phyloP scores from a whole-genome alignment of 1,140 invertebrate genomes.

The Eupristina koningsbergeri region DNA sequence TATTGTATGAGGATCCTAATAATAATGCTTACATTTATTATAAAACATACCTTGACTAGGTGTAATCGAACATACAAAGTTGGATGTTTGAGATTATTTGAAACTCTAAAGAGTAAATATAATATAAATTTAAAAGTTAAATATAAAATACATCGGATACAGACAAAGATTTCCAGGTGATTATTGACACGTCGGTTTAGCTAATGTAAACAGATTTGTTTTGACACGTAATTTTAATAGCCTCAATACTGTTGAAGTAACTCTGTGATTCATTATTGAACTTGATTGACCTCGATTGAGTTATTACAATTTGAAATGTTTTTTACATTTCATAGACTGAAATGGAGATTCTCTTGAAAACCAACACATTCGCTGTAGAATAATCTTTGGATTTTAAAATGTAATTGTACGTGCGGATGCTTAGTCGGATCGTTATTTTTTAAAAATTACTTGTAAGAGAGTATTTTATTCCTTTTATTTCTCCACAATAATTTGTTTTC shows the following conservation, averaged over 20 bases:
- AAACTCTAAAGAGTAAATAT: constrained; percentile 39
- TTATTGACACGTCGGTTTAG: constrained; percentile 40
- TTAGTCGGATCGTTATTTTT: not conserved
- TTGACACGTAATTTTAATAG: constrained; percentile 8
- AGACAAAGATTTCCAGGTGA: constrained; percentile 29
- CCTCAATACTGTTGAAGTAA: constrained; percentile 42
- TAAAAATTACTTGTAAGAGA: not conserved
- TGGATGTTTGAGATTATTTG: constrained; percentile 49
- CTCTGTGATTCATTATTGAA: constrained; percentile 41
- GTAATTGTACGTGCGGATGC: no score
- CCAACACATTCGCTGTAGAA: not conserved
- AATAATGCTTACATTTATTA: constrained; percentile 54
- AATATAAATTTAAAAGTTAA: constrained; percentile 22
- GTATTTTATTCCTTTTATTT: no score
- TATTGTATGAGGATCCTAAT: constrained; percentile 60
- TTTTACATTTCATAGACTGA: constrained; percentile 8
- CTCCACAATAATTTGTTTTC: no score
- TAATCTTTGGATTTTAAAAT: no score
- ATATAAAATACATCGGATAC: not conserved
- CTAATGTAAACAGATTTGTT: constrained; percentile 28
- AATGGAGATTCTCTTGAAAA: not conserved
- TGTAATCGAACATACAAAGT: constrained; percentile 51
- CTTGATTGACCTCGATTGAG: not conserved
- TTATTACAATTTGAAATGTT: not conserved
- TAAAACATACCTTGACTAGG: constrained; percentile 55